Evolutionary conservation across 1,140 invertebrate genomes (phyloP).

Genomic region (Sinella curviseta): DNA sequence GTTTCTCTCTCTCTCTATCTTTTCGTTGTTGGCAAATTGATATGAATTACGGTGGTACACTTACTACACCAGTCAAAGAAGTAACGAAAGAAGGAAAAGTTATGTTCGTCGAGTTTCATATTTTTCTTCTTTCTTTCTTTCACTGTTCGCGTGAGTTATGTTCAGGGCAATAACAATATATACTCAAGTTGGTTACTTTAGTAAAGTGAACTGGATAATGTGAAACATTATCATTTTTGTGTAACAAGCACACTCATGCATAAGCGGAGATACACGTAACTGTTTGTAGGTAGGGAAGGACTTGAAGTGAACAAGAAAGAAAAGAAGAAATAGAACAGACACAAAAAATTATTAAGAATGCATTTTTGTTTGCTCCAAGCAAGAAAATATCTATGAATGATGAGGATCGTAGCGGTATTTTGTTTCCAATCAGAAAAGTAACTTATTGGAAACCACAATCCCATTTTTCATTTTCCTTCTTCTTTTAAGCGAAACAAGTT

Average conservation of each 20-base stretch:
- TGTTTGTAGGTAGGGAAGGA: no score
- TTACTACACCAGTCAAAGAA: not conserved
- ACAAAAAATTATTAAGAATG: not conserved
- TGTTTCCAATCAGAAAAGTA: slow-evolving; percentile 25
- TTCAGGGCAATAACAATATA: no score
- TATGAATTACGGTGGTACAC: not conserved
- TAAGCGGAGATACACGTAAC: no score
- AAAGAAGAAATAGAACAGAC: not conserved
- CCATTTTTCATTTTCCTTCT: slow-evolving; percentile 17
- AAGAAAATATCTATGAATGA: slow-evolving; percentile 6
- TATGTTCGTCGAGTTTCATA: slow-evolving; percentile 15
- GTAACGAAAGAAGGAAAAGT: slow-evolving; percentile 8
- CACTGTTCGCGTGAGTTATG: not conserved
- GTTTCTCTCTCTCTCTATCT: not conserved
- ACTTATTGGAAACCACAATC: slow-evolving; percentile 14
- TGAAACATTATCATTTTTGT: slow-evolving; percentile 1
- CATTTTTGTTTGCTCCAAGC: not conserved
- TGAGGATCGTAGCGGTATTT: not conserved
- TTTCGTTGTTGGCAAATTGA: slow-evolving; percentile 5
- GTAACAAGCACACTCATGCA: not conserved
- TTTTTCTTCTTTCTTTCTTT: not conserved
- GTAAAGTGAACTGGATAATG: not conserved
- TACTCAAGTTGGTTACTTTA: not conserved
- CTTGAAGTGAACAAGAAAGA: not conserved
- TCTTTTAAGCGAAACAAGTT: not conserved